phyloP scores from a whole-genome alignment of 2,888 invertebrate genomes.

The Heliconius ismenius region DNA sequence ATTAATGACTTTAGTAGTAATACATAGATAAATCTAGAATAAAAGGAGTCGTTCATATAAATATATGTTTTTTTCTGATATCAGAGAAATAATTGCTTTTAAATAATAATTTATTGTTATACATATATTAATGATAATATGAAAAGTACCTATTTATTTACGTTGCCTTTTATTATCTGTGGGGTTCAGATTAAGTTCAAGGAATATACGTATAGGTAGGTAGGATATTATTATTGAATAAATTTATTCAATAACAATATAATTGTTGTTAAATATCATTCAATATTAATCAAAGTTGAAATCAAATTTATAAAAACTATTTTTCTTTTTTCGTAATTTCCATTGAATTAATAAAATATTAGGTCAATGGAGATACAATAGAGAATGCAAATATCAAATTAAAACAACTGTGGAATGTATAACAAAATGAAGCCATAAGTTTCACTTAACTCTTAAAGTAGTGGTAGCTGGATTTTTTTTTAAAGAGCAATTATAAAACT shows the following conservation, averaged over 20 bases:
- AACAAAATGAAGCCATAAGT: conserved; percentile 5
- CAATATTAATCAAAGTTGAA: not conserved
- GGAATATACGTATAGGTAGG: not conserved
- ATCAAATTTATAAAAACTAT: not conserved
- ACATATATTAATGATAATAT: not conserved
- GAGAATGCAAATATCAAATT: not conserved
- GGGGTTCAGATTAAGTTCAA: conserved; percentile 11
- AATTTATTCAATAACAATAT: not conserved
- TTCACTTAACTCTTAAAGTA: not conserved
- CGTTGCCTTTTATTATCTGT: conserved; percentile 12
- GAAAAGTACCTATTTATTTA: not conserved
- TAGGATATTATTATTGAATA: not conserved
- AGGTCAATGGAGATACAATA: not conserved
- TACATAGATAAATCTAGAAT: not conserved
- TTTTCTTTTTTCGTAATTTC: not conserved
- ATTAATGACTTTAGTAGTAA: not conserved
- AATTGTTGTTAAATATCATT: not conserved
- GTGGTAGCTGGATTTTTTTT: not conserved
- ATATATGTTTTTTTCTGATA: not conserved
- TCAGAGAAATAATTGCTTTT: not conserved
- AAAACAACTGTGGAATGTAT: not conserved
- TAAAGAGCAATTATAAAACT: not conserved
- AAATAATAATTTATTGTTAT: not conserved
- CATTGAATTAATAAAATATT: not conserved
- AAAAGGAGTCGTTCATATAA: not conserved